These are phyloP conservation scores for Morelia viridis DNA, from an alignment of 2,797 vertebrate species.

Conservation along the genomic window DNA sequence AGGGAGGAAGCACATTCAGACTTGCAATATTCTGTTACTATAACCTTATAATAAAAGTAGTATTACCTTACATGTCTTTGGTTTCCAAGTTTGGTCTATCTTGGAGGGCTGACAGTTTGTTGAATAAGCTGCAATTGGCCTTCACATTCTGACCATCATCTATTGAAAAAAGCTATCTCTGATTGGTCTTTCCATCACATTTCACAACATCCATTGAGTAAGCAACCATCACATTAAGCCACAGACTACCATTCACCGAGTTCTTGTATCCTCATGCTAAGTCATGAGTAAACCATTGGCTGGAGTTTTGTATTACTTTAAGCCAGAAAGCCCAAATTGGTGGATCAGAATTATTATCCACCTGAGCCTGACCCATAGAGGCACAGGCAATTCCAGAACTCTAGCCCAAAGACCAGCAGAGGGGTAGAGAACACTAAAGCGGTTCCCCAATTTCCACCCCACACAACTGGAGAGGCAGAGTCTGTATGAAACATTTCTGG, in stretches of 20 bases:
- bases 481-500: constrained; percentile 83
- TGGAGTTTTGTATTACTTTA: not conserved
- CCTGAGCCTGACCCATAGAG: not conserved
- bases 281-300: not conserved
- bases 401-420: not conserved
- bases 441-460: constrained; percentile 73
- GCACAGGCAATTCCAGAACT: not conserved
- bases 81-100: not conserved
- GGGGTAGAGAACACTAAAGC: constrained; percentile 33
- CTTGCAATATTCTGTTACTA: not conserved
- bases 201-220: not conserved
- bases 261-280: not conserved
- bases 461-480: constrained; percentile 77
- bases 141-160: not conserved
- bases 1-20: not conserved
- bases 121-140: no score
- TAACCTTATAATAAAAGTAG: not conserved
- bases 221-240: not conserved
- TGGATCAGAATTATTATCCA: not conserved
- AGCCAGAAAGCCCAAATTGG: not conserved
- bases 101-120: not conserved
- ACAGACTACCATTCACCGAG: not conserved
- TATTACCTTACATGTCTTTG: not conserved
- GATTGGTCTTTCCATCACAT: not conserved
- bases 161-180: not conserved